Base-by-base conservation (phyloP, 2,888 invertebrate species). In the Cynaeus angustus region DNA sequence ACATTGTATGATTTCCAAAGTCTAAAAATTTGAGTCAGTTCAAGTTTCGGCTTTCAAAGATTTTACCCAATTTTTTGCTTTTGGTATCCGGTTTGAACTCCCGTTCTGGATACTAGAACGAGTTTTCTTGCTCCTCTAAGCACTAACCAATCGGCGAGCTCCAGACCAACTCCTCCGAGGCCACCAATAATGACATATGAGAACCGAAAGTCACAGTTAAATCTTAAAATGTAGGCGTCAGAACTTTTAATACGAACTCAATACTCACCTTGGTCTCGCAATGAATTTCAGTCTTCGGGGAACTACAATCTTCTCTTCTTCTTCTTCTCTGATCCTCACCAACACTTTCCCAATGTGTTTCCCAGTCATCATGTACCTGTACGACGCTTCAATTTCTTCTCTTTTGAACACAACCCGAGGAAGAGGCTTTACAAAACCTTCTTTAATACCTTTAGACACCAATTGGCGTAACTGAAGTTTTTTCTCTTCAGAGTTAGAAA, bases 161-260 rank as follows among this genome's bases (percentile, higher is more conserved):
- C 97, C 53, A 98, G 86, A 3, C 97, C 98, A 80, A 98, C 95
- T 0, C 97, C 97, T 45, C 98, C 98, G 0, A 98, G 87, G 45
- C 97, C 97, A 8, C 94, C 94, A 0, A 91, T 87, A 3, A 94
- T 88, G 0, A 94, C 79, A 85, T 94, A 89, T 8, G 87, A 71
- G 21, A 21, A 21, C 4, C 21, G 21, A 4, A 21, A 1, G 21
- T 21, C 21, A 21, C 21, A 21, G 4, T 3, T 4, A 38, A 66
- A 72, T 28, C 74, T 72, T 10, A 3, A 50, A 68, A 8, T 21
- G 2, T 26, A 37, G 21, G 2, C 4, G 21, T 9, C 14, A 16
- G 3, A 10, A 7, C 5, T 48, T 14, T 9, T 7, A 5, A 16
- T 10, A 9, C 30, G 5, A 21, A 21, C 1, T 8, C 7, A 5